Evolutionary conservation across 2,797 vertebrate species (phyloP).

Genomic region (Pogoniulus pusillus): DNA sequence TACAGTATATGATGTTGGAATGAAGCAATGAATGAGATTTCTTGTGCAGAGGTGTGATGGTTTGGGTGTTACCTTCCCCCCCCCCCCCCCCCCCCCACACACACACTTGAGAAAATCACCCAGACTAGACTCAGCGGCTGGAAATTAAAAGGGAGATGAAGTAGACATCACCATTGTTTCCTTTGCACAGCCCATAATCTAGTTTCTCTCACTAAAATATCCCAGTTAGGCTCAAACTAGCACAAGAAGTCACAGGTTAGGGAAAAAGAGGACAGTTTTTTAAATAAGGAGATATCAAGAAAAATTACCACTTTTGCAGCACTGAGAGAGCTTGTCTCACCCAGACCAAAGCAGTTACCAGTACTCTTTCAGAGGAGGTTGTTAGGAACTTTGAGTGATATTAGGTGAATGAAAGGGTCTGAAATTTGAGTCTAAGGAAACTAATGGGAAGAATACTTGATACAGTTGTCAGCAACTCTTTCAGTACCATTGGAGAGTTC

Average conservation of each 20-base stretch:
- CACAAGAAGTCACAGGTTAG: neutral
- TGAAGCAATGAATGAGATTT: neutral
- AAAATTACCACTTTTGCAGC: neutral
- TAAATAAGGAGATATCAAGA: neutral
- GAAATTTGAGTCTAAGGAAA: neutral
- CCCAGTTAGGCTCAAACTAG: no score
- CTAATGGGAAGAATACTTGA: neutral
- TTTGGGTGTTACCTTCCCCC: no score
- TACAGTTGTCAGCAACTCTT: neutral
- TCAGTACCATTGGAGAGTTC: neutral
- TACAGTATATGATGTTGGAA: neutral
- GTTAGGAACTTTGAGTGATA: neutral
- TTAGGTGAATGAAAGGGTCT: neutral
- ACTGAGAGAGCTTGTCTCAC: neutral
- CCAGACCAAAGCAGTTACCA: accelerated
- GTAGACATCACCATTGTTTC: no score
- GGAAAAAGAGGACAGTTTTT: neutral
- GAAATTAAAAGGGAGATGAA: no score
- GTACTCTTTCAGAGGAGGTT: neutral
- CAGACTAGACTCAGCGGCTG: no score
- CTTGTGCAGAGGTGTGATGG: no score
- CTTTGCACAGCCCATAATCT: no score
- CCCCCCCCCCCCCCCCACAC: no score
- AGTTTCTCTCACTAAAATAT: no score
- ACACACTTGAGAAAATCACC: no score